Percentiles rank a stretch among this genome's conserved stretches.
These are phyloP conservation scores for Phoebastria nigripes DNA, from an alignment of 2,797 vertebrate genomes.

Conservation along the genomic window DNA sequence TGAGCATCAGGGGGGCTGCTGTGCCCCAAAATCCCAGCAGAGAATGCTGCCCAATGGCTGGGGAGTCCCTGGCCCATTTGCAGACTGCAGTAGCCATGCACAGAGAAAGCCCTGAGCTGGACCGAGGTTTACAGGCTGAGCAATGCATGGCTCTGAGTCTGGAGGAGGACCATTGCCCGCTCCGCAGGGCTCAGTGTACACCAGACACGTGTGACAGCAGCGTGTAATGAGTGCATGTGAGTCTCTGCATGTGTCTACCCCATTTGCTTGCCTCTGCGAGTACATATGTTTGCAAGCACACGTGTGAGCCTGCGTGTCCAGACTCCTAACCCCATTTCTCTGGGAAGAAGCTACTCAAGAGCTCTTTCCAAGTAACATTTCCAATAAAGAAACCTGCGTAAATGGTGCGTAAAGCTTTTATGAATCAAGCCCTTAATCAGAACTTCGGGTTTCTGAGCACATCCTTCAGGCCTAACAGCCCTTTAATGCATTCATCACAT, in stretches of 20 bases:
- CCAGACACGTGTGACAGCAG: accelerated
- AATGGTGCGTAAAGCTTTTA: conserved; percentile 34
- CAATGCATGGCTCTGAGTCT: not conserved
- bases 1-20: not conserved
- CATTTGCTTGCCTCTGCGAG: not conserved
- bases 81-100: not conserved
- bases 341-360: not conserved
- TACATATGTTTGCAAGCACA: not conserved
- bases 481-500: conserved; percentile 63
- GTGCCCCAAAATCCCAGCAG: not conserved
- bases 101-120: not conserved
- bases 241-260: not conserved
- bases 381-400: conserved; percentile 41
- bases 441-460: conserved; percentile 46
- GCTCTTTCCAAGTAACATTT: conserved; percentile 45
- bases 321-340: not conserved
- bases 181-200: not conserved
- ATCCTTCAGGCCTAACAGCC: conserved; percentile 38
- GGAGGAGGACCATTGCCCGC: not conserved
- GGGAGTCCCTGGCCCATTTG: not conserved
- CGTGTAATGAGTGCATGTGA: accelerated
- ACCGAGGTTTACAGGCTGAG: not conserved
- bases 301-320: not conserved
- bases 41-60: not conserved
- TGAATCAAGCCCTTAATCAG: conserved; percentile 65